Percentiles rank a stretch among this genome's conserved stretches.
phyloP scores from a whole-genome alignment of 2,113 vertebrate species.

The Halichoerus grypus region DNA sequence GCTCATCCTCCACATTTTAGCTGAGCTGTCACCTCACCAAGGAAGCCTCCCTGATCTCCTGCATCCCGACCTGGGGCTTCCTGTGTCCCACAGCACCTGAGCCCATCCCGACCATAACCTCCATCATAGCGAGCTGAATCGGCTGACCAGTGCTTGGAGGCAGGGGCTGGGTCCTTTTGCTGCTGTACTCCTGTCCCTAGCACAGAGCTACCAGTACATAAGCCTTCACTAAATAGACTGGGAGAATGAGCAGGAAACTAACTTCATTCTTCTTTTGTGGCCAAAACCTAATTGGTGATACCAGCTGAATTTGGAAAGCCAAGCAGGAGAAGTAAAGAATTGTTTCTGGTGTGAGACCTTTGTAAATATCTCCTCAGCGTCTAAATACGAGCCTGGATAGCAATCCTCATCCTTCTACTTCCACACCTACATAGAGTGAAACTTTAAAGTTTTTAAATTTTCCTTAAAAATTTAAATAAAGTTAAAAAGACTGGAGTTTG shows the following conservation, averaged over 20 bases:
- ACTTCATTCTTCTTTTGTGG: background rate
- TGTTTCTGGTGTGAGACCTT: background rate
- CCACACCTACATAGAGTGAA: background rate
- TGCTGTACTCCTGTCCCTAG: background rate
- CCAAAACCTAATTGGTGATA: background rate
- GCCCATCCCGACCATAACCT: background rate
- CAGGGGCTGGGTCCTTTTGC: background rate
- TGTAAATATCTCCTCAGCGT: background rate
- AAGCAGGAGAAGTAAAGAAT: background rate
- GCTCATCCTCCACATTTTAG: background rate
- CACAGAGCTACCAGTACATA: background rate
- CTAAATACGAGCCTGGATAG: background rate
- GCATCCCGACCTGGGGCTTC: background rate
- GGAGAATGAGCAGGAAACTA: background rate
- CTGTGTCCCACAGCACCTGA: background rate
- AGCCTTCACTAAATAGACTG: background rate
- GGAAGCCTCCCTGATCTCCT: background rate
- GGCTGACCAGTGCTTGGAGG: background rate
- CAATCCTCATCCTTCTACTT: background rate
- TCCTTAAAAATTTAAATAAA: background rate
- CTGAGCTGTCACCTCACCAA: background rate
- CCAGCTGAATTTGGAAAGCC: background rate
- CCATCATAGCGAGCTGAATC: fast-evolving
- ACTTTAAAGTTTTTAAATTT: background rate
- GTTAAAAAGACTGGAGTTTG: background rate